Conservation (phyloP, 1,140 invertebrate genomes). For the Paralvinella palmiformis region DNA sequence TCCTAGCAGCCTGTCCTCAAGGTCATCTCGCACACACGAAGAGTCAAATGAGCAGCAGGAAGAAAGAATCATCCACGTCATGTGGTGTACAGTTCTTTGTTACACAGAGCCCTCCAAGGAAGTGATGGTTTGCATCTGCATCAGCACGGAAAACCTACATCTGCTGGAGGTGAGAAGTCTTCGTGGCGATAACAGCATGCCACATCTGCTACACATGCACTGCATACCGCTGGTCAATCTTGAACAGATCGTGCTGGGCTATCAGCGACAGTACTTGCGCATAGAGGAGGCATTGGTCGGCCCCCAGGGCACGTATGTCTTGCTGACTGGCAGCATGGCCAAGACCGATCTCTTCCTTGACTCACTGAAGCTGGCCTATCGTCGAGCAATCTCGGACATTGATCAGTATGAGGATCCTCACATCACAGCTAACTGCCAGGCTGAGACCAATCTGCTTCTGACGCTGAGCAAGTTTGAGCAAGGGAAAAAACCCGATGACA, state of each 20-base stretch:
- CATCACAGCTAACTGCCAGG: background rate
- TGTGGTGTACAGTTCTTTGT: conserved; percentile 42
- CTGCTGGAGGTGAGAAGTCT: conserved; percentile 31
- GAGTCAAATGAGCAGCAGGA: background rate
- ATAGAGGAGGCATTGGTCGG: conserved; percentile 44
- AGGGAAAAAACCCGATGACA: background rate
- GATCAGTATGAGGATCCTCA: conserved; percentile 21
- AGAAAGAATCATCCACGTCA: conserved; percentile 24
- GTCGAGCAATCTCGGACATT: conserved; percentile 3
- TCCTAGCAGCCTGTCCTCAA: background rate
- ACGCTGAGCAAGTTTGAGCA: conserved; percentile 5
- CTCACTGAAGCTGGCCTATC: conserved; percentile 12
- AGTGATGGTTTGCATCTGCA: conserved; percentile 35
- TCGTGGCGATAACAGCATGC: conserved; percentile 21
- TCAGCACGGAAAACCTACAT: conserved; percentile 39
- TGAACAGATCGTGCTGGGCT: conserved; percentile 37
- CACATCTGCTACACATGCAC: conserved; percentile 22
- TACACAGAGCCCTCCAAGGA: conserved; percentile 26
- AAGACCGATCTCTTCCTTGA: conserved; percentile 29
- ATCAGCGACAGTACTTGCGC: conserved; percentile 34
- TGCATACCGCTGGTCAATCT: conserved; percentile 36
- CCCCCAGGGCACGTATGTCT: conserved; percentile 34
- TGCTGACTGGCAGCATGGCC: conserved; percentile 31
- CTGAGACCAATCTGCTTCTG: conserved; percentile 6
- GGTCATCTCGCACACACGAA: background rate